These are phyloP conservation scores for Monopterus albus DNA, from an alignment of 2,113 vertebrate species.

Conservation along the genomic window DNA sequence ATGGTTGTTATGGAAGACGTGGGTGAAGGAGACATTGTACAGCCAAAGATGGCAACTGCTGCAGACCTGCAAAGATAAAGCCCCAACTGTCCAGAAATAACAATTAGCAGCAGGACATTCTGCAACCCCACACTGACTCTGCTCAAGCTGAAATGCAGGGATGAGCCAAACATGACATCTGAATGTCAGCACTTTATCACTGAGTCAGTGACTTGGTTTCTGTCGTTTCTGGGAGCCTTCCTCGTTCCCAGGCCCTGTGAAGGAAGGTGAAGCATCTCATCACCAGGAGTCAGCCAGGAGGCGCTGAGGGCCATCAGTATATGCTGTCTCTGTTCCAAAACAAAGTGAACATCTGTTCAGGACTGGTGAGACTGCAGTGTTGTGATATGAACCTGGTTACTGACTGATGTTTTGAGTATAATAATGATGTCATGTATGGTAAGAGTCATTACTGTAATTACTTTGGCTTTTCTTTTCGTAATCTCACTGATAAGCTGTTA, in stretches of 20 bases:
- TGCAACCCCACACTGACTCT: not conserved
- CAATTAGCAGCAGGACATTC: slow-evolving; percentile 45
- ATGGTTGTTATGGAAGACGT: slow-evolving; percentile 52
- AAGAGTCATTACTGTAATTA: no score
- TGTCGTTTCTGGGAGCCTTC: not conserved
- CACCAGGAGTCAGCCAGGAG: not conserved
- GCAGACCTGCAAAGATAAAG: not conserved
- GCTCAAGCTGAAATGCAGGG: not conserved
- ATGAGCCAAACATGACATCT: slow-evolving; percentile 3
- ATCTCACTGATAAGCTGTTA: no score
- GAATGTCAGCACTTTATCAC: not conserved
- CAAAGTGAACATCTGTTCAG: no score
- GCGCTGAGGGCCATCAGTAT: not conserved
- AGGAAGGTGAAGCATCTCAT: not conserved
- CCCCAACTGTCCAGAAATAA: slow-evolving; percentile 49
- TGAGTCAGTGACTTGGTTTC: not conserved
- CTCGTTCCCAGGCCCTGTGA: not conserved
- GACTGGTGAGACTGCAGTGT: no score
- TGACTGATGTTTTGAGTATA: no score
- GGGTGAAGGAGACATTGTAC: slow-evolving; percentile 36
- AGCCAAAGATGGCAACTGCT: slow-evolving; percentile 5
- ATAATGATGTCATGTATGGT: no score
- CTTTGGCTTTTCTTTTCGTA: no score
- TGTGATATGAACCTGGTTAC: no score
- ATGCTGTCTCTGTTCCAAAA: not conserved